phyloP scores from a whole-genome alignment of 2,888 invertebrate genomes.

The Aphidius colemani region DNA sequence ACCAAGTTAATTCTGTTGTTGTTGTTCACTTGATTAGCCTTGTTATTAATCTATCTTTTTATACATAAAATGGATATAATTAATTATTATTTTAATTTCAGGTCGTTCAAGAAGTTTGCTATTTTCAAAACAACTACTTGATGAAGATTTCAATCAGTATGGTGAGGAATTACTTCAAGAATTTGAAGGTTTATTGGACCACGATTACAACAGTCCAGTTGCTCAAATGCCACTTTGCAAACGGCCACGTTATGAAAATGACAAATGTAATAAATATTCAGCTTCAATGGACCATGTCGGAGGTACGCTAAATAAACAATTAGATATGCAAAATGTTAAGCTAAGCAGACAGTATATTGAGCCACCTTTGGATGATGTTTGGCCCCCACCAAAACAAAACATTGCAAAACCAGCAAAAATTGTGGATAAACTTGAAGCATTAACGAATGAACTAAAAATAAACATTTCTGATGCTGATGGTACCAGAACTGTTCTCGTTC shows the following conservation, averaged over 20 bases:
- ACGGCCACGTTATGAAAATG: conserved; percentile 47
- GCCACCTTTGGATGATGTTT: conserved; percentile 66
- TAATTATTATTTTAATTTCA: conserved; percentile 29
- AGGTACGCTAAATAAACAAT: conserved; percentile 39
- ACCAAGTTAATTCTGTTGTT: neutral
- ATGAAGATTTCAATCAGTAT: conserved; percentile 54
- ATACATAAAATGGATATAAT: neutral
- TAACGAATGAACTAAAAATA: conserved; percentile 54
- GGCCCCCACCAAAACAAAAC: conserved; percentile 63
- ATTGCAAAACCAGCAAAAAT: conserved; percentile 40
- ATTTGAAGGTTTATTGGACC: conserved; percentile 53
- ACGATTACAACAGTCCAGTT: conserved; percentile 51
- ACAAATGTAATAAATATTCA: conserved; percentile 38
- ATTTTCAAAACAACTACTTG: conserved; percentile 51
- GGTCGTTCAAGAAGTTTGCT: conserved; percentile 56
- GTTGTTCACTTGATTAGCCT: neutral
- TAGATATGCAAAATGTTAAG: conserved; percentile 35
- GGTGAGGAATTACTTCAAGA: conserved; percentile 55
- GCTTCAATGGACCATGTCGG: conserved; percentile 42
- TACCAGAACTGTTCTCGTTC: conserved; percentile 53
- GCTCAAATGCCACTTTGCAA: conserved; percentile 49
- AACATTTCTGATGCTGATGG: conserved; percentile 55
- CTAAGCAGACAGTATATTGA: conserved; percentile 61
- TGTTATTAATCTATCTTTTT: conserved; percentile 1
- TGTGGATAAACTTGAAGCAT: conserved; percentile 48